Base-by-base conservation (phyloP, 2,797 vertebrate genomes). In the Gymnocypris eckloni region DNA sequence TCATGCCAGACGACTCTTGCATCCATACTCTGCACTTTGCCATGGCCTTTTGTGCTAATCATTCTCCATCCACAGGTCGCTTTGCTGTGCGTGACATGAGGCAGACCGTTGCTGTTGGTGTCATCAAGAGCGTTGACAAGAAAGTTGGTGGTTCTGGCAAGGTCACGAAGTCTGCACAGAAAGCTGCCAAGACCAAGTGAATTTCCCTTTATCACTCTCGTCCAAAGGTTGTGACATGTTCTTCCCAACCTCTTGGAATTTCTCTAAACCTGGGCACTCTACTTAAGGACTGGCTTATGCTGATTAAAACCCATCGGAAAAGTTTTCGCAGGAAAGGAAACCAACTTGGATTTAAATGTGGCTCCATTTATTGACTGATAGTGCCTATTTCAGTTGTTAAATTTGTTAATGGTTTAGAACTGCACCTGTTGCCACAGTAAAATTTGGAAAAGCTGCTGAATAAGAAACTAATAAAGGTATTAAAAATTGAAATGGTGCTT, bases 401-500 rank as follows among this genome's bases (percentile, higher is more conserved):
- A 88, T 87, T 95, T 94, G 93, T 95, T 95, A 93, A 94, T 89
- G 92, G 92, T 94, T 93, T 94, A 94, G 91, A 95, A 91, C 91
- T 93, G 90, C 90, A 92, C 91, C 91, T 93, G 92, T 94, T 94
- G 90, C 92, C 93, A 95, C 94, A 92, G 91, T 91, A 88, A 88
- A 92, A 94, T 95, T 95, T 93, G 93, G 93, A 94, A 93, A 91
- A 92, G 94, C 95, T 95, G 95, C 95, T 95, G 94, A 93, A 70
- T 64, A 78, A 82, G 52, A 93, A 94, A 95, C 94, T 94, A 96
- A 95, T 94, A 95, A 95, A 95, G 92, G 89, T 94, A 95, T 92
- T 92, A 93, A 94, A 94, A 95, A 94, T 87, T 84, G 93, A 93
- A 88, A 70, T 89, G 77, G 88, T 89, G 89, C 88, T 66, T 64